Base-by-base conservation (phyloP, 2,797 vertebrate species). In the Acanthurus tractus region DNA sequence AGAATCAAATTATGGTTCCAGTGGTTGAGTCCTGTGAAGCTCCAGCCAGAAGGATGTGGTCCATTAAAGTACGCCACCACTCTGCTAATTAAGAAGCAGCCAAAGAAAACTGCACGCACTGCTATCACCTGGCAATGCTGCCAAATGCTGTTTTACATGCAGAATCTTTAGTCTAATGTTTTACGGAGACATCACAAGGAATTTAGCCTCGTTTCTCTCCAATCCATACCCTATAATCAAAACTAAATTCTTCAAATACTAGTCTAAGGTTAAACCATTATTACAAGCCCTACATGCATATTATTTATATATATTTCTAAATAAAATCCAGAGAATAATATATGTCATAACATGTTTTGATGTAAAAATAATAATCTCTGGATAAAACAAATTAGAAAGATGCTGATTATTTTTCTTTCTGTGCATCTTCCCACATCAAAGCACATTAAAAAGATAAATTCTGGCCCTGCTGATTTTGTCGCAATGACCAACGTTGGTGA, bases 1-100 rank as follows among this genome's bases (percentile, higher is more conserved):
- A 86, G 94, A 96, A 95, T 94, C 92, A 95, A 96, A 96, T 96
- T 94, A 96, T 84, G 92, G 95, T 94, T 94, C 93, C 90, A 92
- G 76, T 68, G 83, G 82, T 88, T 70, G 70, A 78, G 57, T 36
- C 62, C 69, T 93, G 82, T 92, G 92, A 93, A 95, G 94, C 93
- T 94, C 88, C 89, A 93, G 96, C 96, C 96, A 97, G 96, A 92
- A 93, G 96, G 96, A 97, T 97, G 96, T 96, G 96, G 96, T 96
- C 96, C 95, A 96, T 97, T 97, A 96, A 93, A 96, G 94, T 93
- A 94, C 92, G 93, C 95, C 93, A 95, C 94, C 85, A 77, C 95
- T 94, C 94, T 91, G 89, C 91, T 96, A 96, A 96, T 97, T 96
- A 95, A 94, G 93, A 95, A 94, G 96, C 95, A 95, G 95, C 96